These are phyloP conservation scores for Tauraco erythrolophus DNA, from an alignment of 2,113 vertebrate species.

Conservation along the genomic window DNA sequence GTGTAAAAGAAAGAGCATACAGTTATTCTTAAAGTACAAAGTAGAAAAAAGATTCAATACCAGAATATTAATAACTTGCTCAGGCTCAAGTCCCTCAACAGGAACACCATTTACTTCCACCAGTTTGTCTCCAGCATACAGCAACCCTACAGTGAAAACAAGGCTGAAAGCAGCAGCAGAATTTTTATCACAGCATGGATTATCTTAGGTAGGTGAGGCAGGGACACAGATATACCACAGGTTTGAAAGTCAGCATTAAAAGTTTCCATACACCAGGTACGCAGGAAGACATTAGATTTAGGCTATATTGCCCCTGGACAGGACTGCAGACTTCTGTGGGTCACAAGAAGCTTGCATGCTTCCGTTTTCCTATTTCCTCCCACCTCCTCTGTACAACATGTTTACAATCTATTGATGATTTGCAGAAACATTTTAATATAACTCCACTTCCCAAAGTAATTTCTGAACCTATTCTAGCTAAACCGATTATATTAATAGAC, in stretches of 20 bases:
- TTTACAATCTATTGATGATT: background rate
- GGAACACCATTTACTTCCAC: conserved; percentile 93
- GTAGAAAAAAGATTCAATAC: conserved; percentile 68
- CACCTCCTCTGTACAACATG: background rate
- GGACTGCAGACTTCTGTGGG: background rate
- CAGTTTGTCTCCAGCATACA: conserved; percentile 93
- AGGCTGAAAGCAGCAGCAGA: background rate
- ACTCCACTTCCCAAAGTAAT: background rate
- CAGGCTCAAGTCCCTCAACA: conserved; percentile 92
- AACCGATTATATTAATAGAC: background rate
- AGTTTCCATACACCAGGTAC: background rate
- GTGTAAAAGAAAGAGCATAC: background rate
- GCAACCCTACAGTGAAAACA: conserved; percentile 79
- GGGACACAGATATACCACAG: background rate
- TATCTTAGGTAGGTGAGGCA: background rate
- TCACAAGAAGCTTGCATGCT: background rate
- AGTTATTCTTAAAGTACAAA: background rate
- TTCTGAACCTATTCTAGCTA: background rate
- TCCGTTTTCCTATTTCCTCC: background rate
- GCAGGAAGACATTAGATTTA: background rate
- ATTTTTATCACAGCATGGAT: background rate
- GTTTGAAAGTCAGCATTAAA: background rate
- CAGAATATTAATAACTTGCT: conserved; percentile 95
- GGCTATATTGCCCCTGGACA: background rate
- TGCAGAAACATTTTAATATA: background rate